These are phyloP conservation scores for Mellilla xanthometata DNA, from an alignment of 2,888 invertebrate genomes.

Conservation along the genomic window DNA sequence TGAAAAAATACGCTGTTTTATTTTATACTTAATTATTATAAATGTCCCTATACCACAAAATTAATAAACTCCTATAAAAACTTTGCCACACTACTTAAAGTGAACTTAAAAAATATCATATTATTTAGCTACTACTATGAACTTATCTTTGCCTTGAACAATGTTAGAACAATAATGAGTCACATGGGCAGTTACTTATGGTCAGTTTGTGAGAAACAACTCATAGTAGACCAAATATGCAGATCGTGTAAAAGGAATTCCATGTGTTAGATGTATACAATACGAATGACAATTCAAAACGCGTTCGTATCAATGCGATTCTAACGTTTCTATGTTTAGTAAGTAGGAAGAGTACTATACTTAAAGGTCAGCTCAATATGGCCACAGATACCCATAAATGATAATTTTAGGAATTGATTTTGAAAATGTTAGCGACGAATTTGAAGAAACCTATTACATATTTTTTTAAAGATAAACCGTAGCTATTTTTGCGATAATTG, in stretches of 20 bases:
- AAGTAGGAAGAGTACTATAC: neutral
- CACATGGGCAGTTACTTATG: neutral
- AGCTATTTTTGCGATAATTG: neutral
- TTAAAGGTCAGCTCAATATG: slow-evolving; percentile 7
- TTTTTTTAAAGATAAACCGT: neutral
- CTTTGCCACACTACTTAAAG: slow-evolving; percentile 3
- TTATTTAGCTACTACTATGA: too few relatives aligned
- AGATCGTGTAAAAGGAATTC: slow-evolving; percentile 15
- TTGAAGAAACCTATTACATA: slow-evolving; percentile 12
- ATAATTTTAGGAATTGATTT: neutral
- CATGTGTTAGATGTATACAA: slow-evolving; percentile 12
- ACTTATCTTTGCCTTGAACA: too few relatives aligned
- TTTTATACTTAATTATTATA: neutral
- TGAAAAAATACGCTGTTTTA: too few relatives aligned
- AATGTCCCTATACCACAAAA: slow-evolving; percentile 8
- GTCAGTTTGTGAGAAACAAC: slow-evolving; percentile 5
- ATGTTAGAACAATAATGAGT: neutral
- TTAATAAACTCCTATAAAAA: neutral
- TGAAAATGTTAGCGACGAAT: slow-evolving; percentile 9
- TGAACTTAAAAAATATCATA: too few relatives aligned
- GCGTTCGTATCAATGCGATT: slow-evolving; percentile 3
- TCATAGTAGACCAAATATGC: slow-evolving; percentile 9
- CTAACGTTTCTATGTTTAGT: slow-evolving; percentile 5
- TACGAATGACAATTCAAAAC: slow-evolving; percentile 12
- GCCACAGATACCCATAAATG: neutral